phyloP scores from a whole-genome alignment of 2,113 vertebrate species.

The Psilopsiagon aymara region DNA sequence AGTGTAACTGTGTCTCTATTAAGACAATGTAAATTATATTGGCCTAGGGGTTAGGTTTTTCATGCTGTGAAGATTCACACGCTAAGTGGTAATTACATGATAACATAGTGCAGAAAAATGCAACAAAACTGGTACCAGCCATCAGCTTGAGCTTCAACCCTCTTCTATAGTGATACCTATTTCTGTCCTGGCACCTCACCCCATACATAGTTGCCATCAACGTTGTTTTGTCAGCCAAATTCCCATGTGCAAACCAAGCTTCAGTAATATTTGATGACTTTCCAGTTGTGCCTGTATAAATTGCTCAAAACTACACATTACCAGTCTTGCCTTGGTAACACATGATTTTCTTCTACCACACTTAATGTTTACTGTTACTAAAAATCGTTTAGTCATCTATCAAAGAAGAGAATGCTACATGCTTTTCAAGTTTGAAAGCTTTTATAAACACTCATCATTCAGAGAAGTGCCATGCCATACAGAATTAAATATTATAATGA shows the following conservation, averaged over 20 bases:
- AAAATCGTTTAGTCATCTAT: slow-evolving; percentile 5
- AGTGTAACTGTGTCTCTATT: not conserved
- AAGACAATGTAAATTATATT: not conserved
- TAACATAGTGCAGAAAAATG: not conserved
- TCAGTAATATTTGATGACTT: not conserved
- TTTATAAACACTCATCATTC: slow-evolving; percentile 13
- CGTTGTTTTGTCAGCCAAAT: not conserved
- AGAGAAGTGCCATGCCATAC: not conserved
- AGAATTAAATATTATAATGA: slow-evolving; percentile 37
- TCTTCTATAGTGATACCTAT: not conserved
- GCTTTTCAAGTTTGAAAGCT: slow-evolving; percentile 39
- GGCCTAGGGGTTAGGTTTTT: not conserved
- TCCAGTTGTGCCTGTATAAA: not conserved
- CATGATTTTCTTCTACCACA: not conserved
- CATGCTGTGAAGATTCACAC: not conserved
- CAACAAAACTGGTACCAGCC: not conserved
- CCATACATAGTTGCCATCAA: not conserved
- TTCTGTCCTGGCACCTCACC: not conserved
- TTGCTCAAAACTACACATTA: not conserved
- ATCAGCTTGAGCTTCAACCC: not conserved
- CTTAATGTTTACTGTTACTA: slow-evolving; percentile 7
- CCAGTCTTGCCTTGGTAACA: not conserved
- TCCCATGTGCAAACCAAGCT: not conserved
- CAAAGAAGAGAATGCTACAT: slow-evolving; percentile 5
- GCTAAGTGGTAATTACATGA: not conserved